These are phyloP conservation scores for Rapana venosa DNA, from an alignment of 2,888 invertebrate species.

Conservation along the genomic window DNA sequence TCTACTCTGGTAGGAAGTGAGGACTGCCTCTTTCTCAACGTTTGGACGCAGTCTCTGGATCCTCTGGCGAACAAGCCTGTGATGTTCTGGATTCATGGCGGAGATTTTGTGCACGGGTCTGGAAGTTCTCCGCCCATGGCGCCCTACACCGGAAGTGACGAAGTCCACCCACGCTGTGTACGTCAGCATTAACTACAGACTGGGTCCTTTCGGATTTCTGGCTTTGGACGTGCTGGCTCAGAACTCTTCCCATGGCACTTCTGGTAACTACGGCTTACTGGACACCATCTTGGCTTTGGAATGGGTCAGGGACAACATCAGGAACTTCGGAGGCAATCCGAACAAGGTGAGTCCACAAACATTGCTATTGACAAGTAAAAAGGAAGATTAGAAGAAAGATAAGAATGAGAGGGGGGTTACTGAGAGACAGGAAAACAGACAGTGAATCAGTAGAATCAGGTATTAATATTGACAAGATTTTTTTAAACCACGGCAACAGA, in stretches of 20 bases:
- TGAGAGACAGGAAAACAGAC: too few species aligned
- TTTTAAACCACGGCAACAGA: too few species aligned
- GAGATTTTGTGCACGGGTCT: constrained; percentile 61
- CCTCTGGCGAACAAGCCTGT: constrained; percentile 63
- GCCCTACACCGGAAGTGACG: constrained; percentile 88
- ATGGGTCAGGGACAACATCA: constrained; percentile 66
- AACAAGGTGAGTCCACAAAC: constrained; percentile 36
- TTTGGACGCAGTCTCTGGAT: constrained; percentile 71
- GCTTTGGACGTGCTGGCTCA: constrained; percentile 80
- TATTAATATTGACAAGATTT: too few species aligned
- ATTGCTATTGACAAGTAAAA: too few species aligned
- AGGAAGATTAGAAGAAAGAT: too few species aligned
- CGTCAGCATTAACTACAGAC: constrained; percentile 91
- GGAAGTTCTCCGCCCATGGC: constrained; percentile 61
- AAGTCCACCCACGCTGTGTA: constrained; percentile 89
- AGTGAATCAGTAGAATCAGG: too few species aligned
- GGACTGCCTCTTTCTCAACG: constrained; percentile 66
- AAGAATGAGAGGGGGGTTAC: too few species aligned
- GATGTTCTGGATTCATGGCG: constrained; percentile 76
- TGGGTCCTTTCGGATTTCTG: constrained; percentile 86
- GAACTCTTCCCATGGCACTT: constrained; percentile 52
- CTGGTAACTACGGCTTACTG: constrained; percentile 70
- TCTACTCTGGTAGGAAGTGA: constrained; percentile 56
- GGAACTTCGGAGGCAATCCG: constrained; percentile 66
- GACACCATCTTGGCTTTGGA: constrained; percentile 63